Base-by-base conservation (phyloP, 2,888 invertebrate species). In the Agrochola lota region DNA sequence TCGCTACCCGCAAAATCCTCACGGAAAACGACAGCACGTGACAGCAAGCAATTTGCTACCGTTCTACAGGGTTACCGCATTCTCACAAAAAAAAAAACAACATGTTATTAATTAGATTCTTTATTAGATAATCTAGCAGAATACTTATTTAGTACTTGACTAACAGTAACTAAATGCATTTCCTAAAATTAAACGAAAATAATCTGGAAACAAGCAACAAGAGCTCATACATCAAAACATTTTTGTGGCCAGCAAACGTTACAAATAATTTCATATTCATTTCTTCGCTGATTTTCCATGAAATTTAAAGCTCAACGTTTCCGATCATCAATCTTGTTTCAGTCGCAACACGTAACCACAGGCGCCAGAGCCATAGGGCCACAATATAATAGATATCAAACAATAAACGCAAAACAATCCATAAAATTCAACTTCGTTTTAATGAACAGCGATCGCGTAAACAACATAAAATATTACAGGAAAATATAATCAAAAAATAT, bases 391-490 rank as follows among this genome's bases (percentile, higher is more conserved):
- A 78, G 40, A 80, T 83, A 80, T 74, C 64, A 70, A 73, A 87
- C 81, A 85, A 85, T 87, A 85, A 87, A 89, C 60, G 57, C 57
- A 74, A 81, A 80, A 80, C 84, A 83, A 84, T 77, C 77, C 79
- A 83, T 85, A 85, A 88, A 85, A 83, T 63, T 77, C 80, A 67
- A 71, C 66, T 76, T 78, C 77, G 75, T 78, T 89, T 71, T 83
- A 87, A 86, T 87, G 72, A 86, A 84, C 81, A 89, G 78, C 66
- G 66, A 81, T 66, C 71, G 80, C 86, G 86, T 84, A 86, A 89
- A 88, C 86, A 88, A 85, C 78, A 63, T 88, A 75, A 88, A 87
- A 88, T 88, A 88, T 88, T 78, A 78, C 88, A 77, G 80, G 82
- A 83, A 88, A 87, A 78, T 83, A 84, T 75, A 74, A 81, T 84